Base-by-base conservation (phyloP, 37 sponge, comb jelly and placozoan species). In the Beroe forskalii region DNA sequence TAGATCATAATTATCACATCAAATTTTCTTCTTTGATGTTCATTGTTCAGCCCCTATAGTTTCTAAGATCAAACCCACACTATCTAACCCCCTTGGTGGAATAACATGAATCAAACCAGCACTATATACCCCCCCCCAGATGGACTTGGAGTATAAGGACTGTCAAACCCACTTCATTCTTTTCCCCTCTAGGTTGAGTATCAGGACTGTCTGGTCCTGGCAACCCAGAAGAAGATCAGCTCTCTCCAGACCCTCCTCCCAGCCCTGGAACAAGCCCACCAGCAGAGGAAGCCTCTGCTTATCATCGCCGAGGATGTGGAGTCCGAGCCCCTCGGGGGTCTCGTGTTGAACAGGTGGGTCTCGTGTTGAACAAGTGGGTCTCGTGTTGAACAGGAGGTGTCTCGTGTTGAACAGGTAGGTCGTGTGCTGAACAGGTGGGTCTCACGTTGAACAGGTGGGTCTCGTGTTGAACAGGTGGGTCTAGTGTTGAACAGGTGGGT, bases 251-350 rank as follows among this genome's bases (percentile, higher is more conserved):
- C 91, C 86, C 91, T 98, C 38, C 32, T 98, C 20, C 99, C 99
- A 0, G 96, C 93, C 55, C 93, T 98, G 80, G 99, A 98, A 93
- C 63, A 95, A 38, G 95, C 93, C 39, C 94, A 95, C 90, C 44
- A 92, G 20, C 94, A 93, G 67, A 90, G 95, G 62, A 92, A 89
- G 39, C 96, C 99, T 19, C 94, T 98, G 36, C 62, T 98, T 0
- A 93, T 98, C 48, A 91, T 98, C 38, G 99, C 99, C 31, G 99
- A 98, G 80, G 99, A 98, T 32, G 89, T 98, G 1, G 99, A 98
- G 27, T 95, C 95, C 12, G 99, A 98, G 37, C 97, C 99, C 20
- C 91, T 98, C 30, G 94, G 96, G 0, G 94, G 96, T 23, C 91
- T 98, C 28, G 96, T 98, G 17, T 91, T 98, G 27, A 98, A 98